A percentile compares a stretch with the other conserved stretches of the same genome.
Conservation (phyloP, 2,888 invertebrate species). For the Drosophila prostipennis region DNA sequence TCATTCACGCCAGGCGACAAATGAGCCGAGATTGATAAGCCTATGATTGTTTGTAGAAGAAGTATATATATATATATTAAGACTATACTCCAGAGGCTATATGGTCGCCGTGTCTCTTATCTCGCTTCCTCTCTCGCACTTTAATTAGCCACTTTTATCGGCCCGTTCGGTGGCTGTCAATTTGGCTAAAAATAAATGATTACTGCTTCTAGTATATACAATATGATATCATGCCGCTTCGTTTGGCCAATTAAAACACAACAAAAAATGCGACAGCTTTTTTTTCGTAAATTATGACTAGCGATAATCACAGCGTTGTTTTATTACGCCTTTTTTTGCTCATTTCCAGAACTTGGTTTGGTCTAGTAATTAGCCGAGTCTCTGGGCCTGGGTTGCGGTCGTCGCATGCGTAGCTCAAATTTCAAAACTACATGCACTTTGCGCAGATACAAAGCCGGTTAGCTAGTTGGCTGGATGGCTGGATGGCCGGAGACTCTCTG, state of each 20-base stretch:
- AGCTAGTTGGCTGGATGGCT: background rate
- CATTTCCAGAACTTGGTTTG: constrained; percentile 55
- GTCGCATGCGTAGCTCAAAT: constrained; percentile 78
- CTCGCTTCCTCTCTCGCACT: constrained; percentile 4
- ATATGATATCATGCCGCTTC: constrained; percentile 73
- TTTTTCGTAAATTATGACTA: constrained; percentile 68
- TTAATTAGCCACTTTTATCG: constrained; percentile 69
- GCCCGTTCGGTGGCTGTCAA: constrained; percentile 56
- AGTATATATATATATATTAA: background rate
- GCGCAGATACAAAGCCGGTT: constrained; percentile 64
- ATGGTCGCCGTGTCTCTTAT: constrained; percentile 17
- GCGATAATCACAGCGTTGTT: constrained; percentile 61
- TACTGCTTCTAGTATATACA: constrained; percentile 68
- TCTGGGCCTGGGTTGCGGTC: constrained; percentile 23
- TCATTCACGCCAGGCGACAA: constrained; percentile 42
- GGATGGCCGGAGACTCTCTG: constrained; percentile 33
- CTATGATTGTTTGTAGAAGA: constrained; percentile 9
- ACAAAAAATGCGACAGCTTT: constrained; percentile 43
- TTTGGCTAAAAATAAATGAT: constrained; percentile 78
- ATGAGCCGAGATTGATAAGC: constrained; percentile 32
- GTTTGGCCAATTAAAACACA: constrained; percentile 76
- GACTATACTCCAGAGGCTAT: background rate
- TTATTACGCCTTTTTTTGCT: constrained; percentile 14
- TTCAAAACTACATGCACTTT: constrained; percentile 78
- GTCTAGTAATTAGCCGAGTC: constrained; percentile 73